phyloP scores from a whole-genome alignment of 1,140 invertebrate species.

The Drosophila takahashii region DNA sequence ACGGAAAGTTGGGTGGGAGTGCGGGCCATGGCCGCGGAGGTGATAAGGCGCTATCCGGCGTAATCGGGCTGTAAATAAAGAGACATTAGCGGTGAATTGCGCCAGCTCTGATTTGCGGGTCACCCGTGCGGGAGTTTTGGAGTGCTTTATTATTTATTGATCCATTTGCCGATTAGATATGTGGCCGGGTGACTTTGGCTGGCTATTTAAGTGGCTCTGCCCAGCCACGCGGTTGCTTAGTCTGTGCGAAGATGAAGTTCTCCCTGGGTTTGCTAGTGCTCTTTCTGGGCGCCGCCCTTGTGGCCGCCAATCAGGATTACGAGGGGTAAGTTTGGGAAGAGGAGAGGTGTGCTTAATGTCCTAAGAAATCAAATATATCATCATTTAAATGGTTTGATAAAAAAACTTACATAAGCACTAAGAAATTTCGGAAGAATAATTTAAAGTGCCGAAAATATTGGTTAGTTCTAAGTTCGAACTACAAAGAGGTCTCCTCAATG shows the following conservation, averaged over 20 bases:
- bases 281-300: slow-evolving; percentile 32
- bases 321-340: slow-evolving; percentile 47
- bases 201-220: slow-evolving; percentile 49
- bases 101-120: slow-evolving; percentile 42
- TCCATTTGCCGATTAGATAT: slow-evolving; percentile 56
- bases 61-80: slow-evolving; percentile 56
- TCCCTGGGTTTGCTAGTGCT: slow-evolving; percentile 40
- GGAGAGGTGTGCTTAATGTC: too few species aligned
- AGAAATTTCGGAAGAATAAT: too few species aligned
- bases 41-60: slow-evolving; percentile 53
- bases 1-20: slow-evolving; percentile 92
- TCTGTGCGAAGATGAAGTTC: slow-evolving; percentile 42
- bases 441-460: too few species aligned
- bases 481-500: too few species aligned
- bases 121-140: slow-evolving; percentile 8
- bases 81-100: slow-evolving; percentile 29
- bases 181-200: background rate
- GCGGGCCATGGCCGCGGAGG: slow-evolving; percentile 69
- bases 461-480: too few species aligned
- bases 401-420: too few species aligned
- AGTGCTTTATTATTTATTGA: slow-evolving; percentile 36
- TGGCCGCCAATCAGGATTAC: slow-evolving; percentile 42
- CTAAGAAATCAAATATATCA: too few species aligned
- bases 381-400: too few species aligned
- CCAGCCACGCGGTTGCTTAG: slow-evolving; percentile 42